Conservation (phyloP, 1,140 invertebrate genomes). For the Diorhabda carinulata region DNA sequence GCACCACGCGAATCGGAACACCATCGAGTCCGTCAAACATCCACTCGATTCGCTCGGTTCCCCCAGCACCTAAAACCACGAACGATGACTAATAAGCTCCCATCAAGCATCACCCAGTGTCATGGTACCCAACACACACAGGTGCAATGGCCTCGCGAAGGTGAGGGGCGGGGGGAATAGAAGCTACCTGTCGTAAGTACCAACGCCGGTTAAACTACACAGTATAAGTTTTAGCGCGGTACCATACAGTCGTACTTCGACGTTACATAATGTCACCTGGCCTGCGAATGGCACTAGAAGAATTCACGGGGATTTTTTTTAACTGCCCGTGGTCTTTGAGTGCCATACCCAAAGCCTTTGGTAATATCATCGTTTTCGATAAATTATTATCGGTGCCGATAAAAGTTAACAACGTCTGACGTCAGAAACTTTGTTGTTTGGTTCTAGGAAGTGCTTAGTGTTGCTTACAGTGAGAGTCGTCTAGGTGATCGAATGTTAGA, state of each 20-base stretch:
- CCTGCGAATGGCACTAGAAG: conserved; percentile 50
- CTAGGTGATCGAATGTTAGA: conserved; percentile 7
- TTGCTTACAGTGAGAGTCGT: conserved; percentile 9
- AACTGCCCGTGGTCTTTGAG: conserved; percentile 46
- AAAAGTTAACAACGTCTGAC: conserved; percentile 7
- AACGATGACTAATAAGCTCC: conserved; percentile 44
- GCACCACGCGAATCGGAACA: conserved; percentile 1
- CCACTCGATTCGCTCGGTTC: background rate
- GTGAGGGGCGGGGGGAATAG: conserved; percentile 35
- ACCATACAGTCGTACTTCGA: background rate
- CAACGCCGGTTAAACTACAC: conserved; percentile 26
- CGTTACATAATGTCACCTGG: conserved; percentile 17
- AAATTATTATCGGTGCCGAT: background rate
- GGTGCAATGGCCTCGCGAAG: conserved; percentile 43
- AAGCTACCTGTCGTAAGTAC: conserved; percentile 39
- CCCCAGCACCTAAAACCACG: background rate
- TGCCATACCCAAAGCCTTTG: conserved; percentile 42
- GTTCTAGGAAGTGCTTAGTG: conserved; percentile 14
- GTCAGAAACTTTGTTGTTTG: conserved; percentile 10
- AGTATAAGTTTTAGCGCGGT: conserved; percentile 40
- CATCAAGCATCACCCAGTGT: conserved; percentile 35
- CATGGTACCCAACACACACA: conserved; percentile 40
- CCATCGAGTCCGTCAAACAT: background rate
- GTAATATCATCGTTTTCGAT: conserved; percentile 3
- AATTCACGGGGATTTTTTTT: conserved; percentile 46